Percentiles rank a stretch among this genome's conserved stretches.
Conservation (phyloP, 2,888 invertebrate species). For the Glaucopsyche alexis region DNA sequence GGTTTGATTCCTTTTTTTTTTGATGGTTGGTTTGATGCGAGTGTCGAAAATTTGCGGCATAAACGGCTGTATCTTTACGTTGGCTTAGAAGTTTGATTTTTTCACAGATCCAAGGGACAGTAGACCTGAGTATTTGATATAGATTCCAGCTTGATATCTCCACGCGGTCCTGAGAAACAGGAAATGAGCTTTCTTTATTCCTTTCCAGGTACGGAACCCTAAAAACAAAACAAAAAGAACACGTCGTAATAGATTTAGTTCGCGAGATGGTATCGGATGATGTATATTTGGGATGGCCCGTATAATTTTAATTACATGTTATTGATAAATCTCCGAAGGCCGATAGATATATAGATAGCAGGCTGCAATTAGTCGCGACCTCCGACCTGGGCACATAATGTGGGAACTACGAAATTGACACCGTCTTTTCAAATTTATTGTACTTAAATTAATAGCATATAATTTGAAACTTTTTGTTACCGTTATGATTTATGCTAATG, state of each 20-base stretch:
- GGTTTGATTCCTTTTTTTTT: too few relatives aligned
- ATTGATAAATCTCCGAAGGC: slow-evolving; percentile 75
- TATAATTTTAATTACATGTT: slow-evolving; percentile 80
- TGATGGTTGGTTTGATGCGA: too few relatives aligned
- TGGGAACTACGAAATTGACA: slow-evolving; percentile 69
- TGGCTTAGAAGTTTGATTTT: too few relatives aligned
- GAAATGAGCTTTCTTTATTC: too few relatives aligned
- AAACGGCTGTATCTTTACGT: too few relatives aligned
- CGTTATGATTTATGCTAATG: not conserved
- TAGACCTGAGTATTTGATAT: too few relatives aligned
- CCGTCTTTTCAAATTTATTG: slow-evolving; percentile 40
- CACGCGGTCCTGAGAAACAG: too few relatives aligned
- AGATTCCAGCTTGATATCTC: too few relatives aligned
- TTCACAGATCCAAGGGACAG: too few relatives aligned
- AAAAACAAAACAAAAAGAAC: too few relatives aligned
- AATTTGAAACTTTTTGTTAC: not conserved
- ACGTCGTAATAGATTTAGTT: not conserved
- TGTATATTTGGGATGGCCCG: slow-evolving; percentile 51
- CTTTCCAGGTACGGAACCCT: too few relatives aligned
- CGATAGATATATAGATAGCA: slow-evolving; percentile 70
- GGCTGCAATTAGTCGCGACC: slow-evolving; percentile 74
- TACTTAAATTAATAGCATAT: slow-evolving; percentile 21
- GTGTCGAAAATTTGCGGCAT: too few relatives aligned
- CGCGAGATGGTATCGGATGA: slow-evolving; percentile 28
- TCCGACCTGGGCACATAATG: slow-evolving; percentile 74